Evolutionary conservation across 2,113 vertebrate species (phyloP).

Genomic region (Sapayoa aenigma): DNA sequence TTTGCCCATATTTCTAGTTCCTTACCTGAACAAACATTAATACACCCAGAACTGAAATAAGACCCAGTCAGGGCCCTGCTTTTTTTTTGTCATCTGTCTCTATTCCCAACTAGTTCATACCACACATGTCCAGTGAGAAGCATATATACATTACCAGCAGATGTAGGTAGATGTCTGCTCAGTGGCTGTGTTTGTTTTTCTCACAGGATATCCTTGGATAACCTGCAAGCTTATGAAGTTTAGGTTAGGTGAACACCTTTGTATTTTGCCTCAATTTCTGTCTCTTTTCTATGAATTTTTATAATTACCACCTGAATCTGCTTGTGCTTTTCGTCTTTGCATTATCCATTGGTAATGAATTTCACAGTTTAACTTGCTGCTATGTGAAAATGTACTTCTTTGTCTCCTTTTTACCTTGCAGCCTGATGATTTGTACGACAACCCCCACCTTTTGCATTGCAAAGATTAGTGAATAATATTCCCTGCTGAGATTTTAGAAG

Average conservation of each 20-base stretch:
- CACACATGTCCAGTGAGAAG: background rate
- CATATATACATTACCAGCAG: background rate
- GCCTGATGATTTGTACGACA: conserved; percentile 16
- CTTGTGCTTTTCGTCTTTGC: background rate
- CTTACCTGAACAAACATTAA: background rate
- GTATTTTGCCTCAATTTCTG: background rate
- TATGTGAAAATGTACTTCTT: background rate
- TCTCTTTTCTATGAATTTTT: background rate
- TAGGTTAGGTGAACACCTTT: background rate
- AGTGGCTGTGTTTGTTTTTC: background rate
- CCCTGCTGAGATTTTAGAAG: conserved; percentile 9
- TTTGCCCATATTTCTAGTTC: background rate
- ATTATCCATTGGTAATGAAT: background rate
- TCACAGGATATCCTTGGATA: background rate
- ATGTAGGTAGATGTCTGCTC: background rate
- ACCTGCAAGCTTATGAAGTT: background rate
- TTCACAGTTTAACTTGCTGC: background rate
- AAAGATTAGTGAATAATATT: conserved; percentile 5
- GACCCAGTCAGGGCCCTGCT: background rate
- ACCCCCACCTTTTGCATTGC: background rate
- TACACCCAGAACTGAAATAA: background rate
- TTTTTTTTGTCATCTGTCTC: background rate
- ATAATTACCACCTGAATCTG: background rate
- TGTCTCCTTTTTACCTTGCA: background rate
- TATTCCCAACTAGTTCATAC: background rate